Base-by-base conservation (phyloP, 1,140 invertebrate genomes). In the Forficula auricularia region DNA sequence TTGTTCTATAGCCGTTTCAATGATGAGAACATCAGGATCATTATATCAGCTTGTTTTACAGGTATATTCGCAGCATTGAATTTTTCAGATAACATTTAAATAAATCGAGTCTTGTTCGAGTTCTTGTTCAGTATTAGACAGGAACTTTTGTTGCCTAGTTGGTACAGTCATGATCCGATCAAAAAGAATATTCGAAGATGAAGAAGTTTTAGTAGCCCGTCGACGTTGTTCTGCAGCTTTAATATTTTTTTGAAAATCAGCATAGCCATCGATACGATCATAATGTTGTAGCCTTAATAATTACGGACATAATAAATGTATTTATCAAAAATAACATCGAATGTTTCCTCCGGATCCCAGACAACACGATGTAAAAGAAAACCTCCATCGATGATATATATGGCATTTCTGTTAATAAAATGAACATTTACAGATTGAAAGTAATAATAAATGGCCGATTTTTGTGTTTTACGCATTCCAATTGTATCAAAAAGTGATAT, bases 81-180 rank as follows among this genome's bases (percentile, higher is more conserved):
- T n/a, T n/a, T n/a, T n/a, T n/a, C n/a, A n/a, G n/a, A n/a, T n/a
- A n/a, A n/a, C n/a, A n/a, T n/a, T n/a, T n/a, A n/a, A n/a, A n/a
- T n/a, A n/a, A n/a, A n/a, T n/a, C n/a, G n/a, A n/a, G n/a, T n/a
- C n/a, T n/a, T n/a, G n/a, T n/a, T n/a, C n/a, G n/a, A n/a, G n/a
- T n/a, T n/a, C n/a, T n/a, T n/a, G n/a, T n/a, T n/a, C n/a, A n/a
- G n/a, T n/a, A n/a, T 60, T 58, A 36, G 50, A 47, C 47, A 57
- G 52, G 52, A 57, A 57, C 39, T 53, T 44, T 50, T 54, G 51
- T 58, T 59, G 54, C 18, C 43, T 51, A 42, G 57, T 46, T 50
- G 51, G 49, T 38, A 55, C 49, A 46, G 47, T 42, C 50, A 54
- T 60, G 45, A 48, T 50, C 50, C 53, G 49, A 27, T 59, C 50